These are phyloP conservation scores for Chorisops tibialis DNA, from an alignment of 2,888 invertebrate species.

Conservation along the genomic window DNA sequence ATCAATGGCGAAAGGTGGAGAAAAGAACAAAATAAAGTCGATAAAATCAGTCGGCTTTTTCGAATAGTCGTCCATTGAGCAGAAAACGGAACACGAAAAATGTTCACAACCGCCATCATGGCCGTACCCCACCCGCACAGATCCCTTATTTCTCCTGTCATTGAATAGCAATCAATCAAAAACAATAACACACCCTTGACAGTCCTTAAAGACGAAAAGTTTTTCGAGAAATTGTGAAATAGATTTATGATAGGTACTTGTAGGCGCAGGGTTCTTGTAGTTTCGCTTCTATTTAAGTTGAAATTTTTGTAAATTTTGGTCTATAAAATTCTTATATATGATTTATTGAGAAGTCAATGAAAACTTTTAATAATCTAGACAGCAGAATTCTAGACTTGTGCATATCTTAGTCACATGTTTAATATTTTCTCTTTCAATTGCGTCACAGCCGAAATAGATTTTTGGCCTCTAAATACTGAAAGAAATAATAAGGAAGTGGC, in stretches of 20 bases:
- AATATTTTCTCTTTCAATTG: too few relatives aligned
- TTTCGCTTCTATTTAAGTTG: too few relatives aligned
- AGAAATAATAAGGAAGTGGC: too few relatives aligned
- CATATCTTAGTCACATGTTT: too few relatives aligned
- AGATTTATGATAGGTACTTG: conserved; percentile 1
- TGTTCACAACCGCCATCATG: background rate
- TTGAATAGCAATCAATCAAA: conserved; percentile 17
- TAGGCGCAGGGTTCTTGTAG: too few relatives aligned
- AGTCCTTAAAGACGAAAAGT: conserved; percentile 11
- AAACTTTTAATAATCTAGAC: too few relatives aligned
- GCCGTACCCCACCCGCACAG: background rate
- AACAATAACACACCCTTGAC: conserved; percentile 21
- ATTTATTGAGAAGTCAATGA: too few relatives aligned
- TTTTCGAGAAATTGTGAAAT: background rate
- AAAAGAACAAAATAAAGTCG: conserved; percentile 4
- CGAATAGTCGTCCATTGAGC: background rate
- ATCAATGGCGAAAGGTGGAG: background rate
- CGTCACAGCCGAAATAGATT: too few relatives aligned
- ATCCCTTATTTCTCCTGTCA: background rate
- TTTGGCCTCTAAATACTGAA: too few relatives aligned
- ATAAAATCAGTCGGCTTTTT: conserved; percentile 4
- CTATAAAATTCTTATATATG: too few relatives aligned
- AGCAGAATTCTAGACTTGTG: too few relatives aligned
- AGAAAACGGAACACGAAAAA: background rate
- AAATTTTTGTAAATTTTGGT: too few relatives aligned